These are phyloP conservation scores for Cydia strobilella DNA, from an alignment of 1,140 invertebrate species.

Conservation along the genomic window DNA sequence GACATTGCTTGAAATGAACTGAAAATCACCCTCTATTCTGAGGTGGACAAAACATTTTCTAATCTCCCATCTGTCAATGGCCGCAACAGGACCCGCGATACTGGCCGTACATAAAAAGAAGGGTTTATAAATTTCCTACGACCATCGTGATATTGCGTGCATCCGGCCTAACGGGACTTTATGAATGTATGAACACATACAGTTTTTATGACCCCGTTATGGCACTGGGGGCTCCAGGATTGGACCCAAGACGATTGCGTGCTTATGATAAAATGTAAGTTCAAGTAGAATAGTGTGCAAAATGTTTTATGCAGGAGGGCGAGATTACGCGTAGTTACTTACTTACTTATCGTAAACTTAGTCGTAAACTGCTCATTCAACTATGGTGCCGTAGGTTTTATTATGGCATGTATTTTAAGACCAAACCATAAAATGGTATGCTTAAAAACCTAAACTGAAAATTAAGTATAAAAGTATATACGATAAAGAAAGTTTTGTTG, in stretches of 20 bases:
- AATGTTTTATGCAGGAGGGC: slow-evolving; percentile 42
- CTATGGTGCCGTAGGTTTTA: slow-evolving; percentile 5
- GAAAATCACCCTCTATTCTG: background rate
- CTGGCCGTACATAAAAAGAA: slow-evolving; percentile 22
- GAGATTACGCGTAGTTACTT: slow-evolving; percentile 31
- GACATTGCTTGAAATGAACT: slow-evolving; percentile 31
- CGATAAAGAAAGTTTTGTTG: background rate
- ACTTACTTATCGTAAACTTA: no score
- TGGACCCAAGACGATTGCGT: slow-evolving; percentile 46
- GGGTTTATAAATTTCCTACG: slow-evolving; percentile 29
- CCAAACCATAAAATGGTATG: background rate
- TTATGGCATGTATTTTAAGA: background rate
- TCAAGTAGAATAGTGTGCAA: slow-evolving; percentile 44
- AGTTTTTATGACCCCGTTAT: slow-evolving; percentile 54
- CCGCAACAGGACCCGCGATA: background rate
- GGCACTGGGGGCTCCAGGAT: slow-evolving; percentile 37
- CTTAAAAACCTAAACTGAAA: background rate
- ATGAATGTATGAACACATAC: slow-evolving; percentile 54
- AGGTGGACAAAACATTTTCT: background rate
- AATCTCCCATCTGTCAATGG: slow-evolving; percentile 14
- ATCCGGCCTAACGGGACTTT: slow-evolving; percentile 39
- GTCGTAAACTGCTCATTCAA: slow-evolving; percentile 20
- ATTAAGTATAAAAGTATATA: background rate
- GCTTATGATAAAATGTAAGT: slow-evolving; percentile 39
- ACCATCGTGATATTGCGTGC: slow-evolving; percentile 28